Conservation (phyloP, 2,113 vertebrate genomes). For the Epinephelus lanceolatus region DNA sequence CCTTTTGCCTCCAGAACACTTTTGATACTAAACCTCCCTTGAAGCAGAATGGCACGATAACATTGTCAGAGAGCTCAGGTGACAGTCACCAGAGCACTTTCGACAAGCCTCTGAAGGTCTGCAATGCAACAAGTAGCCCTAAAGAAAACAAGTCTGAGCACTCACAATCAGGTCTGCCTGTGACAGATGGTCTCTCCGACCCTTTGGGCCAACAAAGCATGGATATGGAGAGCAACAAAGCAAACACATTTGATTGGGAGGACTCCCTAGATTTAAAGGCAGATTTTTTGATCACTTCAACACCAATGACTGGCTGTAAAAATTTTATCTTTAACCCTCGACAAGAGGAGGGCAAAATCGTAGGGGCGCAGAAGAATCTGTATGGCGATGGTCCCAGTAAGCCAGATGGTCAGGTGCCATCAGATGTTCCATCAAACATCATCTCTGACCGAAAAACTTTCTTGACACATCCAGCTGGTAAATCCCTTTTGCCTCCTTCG, state of each 20-base stretch:
- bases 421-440: slow-evolving; percentile 47
- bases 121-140: neutral
- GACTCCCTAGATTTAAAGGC: slow-evolving; percentile 59
- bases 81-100: neutral
- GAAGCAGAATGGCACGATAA: slow-evolving; percentile 46
- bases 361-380: slow-evolving; percentile 33
- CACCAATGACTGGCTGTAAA: slow-evolving; percentile 61
- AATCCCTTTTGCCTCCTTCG: slow-evolving; percentile 5
- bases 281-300: slow-evolving; percentile 59
- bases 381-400: slow-evolving; percentile 29
- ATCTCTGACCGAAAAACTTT: slow-evolving; percentile 57
- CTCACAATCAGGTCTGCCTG: neutral
- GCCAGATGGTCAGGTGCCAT: neutral
- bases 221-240: slow-evolving; percentile 4
- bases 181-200: neutral
- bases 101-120: neutral
- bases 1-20: slow-evolving; percentile 28
- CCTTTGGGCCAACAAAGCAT: slow-evolving; percentile 8
- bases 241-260: slow-evolving; percentile 51
- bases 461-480: slow-evolving; percentile 3
- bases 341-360: neutral
- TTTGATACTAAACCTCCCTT: slow-evolving; percentile 40
- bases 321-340: neutral
- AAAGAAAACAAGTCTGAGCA: slow-evolving; percentile 24
- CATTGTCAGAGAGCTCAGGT: slow-evolving; percentile 38